Evolutionary conservation across 2,888 invertebrate species (phyloP), one percentile per base, ranked within the genome.

Genomic region (Psylliodes chrysocephalus): DNA sequence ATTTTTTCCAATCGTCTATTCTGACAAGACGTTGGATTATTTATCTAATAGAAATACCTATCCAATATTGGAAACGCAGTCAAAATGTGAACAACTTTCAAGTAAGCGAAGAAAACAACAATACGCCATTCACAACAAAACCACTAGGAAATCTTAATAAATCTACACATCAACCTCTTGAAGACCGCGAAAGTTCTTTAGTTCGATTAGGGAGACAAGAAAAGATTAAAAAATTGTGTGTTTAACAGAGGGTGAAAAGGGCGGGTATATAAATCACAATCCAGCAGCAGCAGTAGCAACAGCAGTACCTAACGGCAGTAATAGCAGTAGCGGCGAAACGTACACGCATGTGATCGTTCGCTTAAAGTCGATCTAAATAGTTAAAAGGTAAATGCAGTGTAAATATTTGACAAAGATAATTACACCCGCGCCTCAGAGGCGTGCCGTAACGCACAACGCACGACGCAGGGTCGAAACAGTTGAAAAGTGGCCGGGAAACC

Each of bases 401-500:
- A 81, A 81, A 81, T 81, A 81, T 81, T 81, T 81, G 79, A 78
- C 75, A 73, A 75, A 79, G 80, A 81, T 80, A 81, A 81, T 81
- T 81, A 81, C 79, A 77, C 78, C 79, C 78, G 79, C 81, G 81
- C 80, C 80, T 78, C 76, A 77, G 78, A 79, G 79, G 79, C 79
- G 79, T 75, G 75, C 75, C 75, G 63, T 46, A 59, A 61, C n/a
- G n/a, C n/a, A n/a, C n/a, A n/a, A n/a, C n/a, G n/a, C n/a, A n/a
- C n/a, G n/a, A n/a, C 63, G 63, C 57, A 53, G 62, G 57, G 59
- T 59, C 46, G 62, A 66, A 64, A 66, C 62, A 53, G 59, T 59
- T 40, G 62, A 66, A 64, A 66, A 62, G 46, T 47, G 53, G 47
- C 53, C 59, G 49, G n/a, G 65, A 60, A 55, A 59, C 22, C 22